Evolutionary conservation across 2,797 vertebrate genomes (phyloP).

Genomic region (Discoglossus pictus): DNA sequence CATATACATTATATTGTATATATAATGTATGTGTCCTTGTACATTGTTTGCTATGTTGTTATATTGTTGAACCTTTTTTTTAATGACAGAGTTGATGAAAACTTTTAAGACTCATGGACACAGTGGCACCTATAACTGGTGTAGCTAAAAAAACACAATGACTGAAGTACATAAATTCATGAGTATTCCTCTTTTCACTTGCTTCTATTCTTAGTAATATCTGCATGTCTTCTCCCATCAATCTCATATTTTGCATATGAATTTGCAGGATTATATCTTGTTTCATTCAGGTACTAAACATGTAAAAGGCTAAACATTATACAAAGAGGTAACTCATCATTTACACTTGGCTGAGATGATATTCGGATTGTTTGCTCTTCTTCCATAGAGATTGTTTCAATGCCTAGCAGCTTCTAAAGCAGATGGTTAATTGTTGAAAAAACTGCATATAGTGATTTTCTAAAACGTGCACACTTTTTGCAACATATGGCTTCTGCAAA

Average conservation of each 20-base stretch:
- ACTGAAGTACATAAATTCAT: neutral
- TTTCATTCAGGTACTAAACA: constrained; percentile 35
- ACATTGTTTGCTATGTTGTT: too few species aligned
- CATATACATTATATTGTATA: too few species aligned
- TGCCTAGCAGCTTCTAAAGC: constrained; percentile 57
- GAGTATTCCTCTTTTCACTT: too few species aligned
- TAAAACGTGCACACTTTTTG: constrained; percentile 57
- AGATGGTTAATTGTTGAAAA: constrained; percentile 71
- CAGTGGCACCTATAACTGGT: neutral
- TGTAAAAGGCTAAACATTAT: constrained; percentile 50
- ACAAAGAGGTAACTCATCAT: constrained; percentile 53
- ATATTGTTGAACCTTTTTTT: too few species aligned
- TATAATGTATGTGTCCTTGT: too few species aligned
- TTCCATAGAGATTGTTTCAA: constrained; percentile 54
- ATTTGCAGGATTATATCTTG: neutral
- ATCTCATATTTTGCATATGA: constrained; percentile 9
- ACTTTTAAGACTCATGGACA: constrained; percentile 8
- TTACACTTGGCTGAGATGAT: constrained; percentile 57
- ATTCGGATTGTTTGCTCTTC: constrained; percentile 57
- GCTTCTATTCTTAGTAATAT: constrained; percentile 14
- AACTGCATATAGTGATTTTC: constrained; percentile 58
- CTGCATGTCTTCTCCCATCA: neutral
- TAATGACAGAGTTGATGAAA: too few species aligned
- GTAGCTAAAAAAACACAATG: too few species aligned
- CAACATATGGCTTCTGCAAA: constrained; percentile 63